These are phyloP conservation scores for Rutpela maculata DNA, from an alignment of 2,888 invertebrate species.

Conservation along the genomic window DNA sequence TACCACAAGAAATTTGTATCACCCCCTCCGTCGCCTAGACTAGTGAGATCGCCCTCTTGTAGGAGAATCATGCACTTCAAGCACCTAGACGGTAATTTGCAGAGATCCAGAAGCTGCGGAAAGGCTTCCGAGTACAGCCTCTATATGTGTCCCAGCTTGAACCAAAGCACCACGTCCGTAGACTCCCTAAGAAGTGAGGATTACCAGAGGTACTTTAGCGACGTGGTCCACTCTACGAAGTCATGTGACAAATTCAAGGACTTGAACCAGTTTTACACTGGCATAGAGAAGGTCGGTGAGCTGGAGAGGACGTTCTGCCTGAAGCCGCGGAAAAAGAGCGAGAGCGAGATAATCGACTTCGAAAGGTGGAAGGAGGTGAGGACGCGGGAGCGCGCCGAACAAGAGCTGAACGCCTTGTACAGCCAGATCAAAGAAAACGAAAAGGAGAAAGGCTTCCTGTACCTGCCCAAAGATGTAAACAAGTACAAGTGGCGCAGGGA, in stretches of 20 bases:
- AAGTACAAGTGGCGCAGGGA: constrained; percentile 86
- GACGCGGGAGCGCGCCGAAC: constrained; percentile 86
- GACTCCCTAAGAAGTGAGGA: constrained; percentile 77
- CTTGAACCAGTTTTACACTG: constrained; percentile 89
- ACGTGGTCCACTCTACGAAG: constrained; percentile 80
- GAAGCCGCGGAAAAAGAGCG: constrained; percentile 82
- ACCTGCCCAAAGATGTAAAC: constrained; percentile 84
- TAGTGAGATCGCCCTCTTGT: constrained; percentile 63
- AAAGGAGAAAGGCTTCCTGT: constrained; percentile 89
- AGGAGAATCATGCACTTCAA: constrained; percentile 65
- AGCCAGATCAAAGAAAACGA: constrained; percentile 86
- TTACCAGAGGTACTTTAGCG: constrained; percentile 82
- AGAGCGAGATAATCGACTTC: constrained; percentile 90
- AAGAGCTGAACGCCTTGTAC: constrained; percentile 86
- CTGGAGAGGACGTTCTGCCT: constrained; percentile 87
- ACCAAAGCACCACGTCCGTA: constrained; percentile 74
- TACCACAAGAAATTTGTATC: constrained; percentile 51
- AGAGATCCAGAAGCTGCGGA: constrained; percentile 26
- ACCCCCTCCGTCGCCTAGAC: constrained; percentile 57
- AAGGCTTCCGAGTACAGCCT: constrained; percentile 52
- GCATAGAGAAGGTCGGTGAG: constrained; percentile 89
- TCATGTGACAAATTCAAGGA: constrained; percentile 89
- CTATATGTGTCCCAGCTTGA: constrained; percentile 65
- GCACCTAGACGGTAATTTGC: constrained; percentile 32
- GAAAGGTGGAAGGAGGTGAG: constrained; percentile 91